Evolutionary conservation across 2,888 invertebrate genomes (phyloP), one percentile per base, ranked within the genome.

Genomic region (Stenotaenia linearis): DNA sequence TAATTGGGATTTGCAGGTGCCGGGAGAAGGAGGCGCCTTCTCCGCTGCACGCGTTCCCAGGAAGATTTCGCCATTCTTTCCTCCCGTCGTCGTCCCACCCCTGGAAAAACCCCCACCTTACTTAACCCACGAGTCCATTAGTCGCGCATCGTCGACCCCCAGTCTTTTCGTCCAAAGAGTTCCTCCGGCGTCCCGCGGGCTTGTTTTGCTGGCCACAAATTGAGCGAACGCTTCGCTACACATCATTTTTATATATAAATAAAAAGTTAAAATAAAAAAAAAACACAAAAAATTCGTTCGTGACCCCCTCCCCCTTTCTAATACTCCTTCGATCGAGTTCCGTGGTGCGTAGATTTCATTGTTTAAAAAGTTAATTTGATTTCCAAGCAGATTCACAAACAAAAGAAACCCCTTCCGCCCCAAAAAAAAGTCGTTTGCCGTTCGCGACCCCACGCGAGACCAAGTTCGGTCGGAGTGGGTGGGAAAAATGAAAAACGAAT

Each of bases 1-100:
- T 77, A 77, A 77, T 77, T 77, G 40, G 77, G 77, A 77, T 77
- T 77, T 77, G 37, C 77, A 77, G 40, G 77, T 77, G 77, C 77
- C 40, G 18, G 77, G n/a, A 50, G 50, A 50, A 50, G 77, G 77
- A 37, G 21, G 77, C 40, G 69, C 25, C 69, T 45, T 45, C 77
- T 77, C 77, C 45, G 77, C 77, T 77, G 77, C 23, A 12, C 28
- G 23, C 45, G 37, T 77, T 77, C 77, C 77, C 77, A 77, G 77
- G 77, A 77, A 77, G 77, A 37, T 77, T 77, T 77, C 15, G 21
- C 50, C 50, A 40, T 50, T 50, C 18, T 50, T 50, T 50, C 50
- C 18, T 50, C 50, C 18, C 18, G 21, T 18, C n/a, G 18, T 18
- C 50, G 5, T 9, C 1, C 21, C 50, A 18, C 50, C 50, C 50